Evolutionary conservation across 2,797 vertebrate genomes (phyloP).

Genomic region (Percopsis omiscomaycus): DNA sequence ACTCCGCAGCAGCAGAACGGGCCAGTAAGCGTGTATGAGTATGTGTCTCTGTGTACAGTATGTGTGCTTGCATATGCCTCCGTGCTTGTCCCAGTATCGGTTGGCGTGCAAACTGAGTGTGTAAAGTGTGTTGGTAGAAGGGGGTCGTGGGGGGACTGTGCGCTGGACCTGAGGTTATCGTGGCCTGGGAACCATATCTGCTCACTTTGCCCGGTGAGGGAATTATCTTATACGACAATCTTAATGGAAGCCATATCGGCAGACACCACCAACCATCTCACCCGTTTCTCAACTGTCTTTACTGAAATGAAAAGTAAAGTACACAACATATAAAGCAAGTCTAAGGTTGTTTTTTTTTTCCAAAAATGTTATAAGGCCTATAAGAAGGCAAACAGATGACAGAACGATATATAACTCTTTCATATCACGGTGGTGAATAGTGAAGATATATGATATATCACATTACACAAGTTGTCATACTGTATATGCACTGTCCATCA

Average conservation of each 20-base stretch:
- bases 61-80: slow-evolving; percentile 28
- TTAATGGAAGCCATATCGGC: slow-evolving; percentile 65
- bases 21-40: slow-evolving; percentile 62
- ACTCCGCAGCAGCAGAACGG: slow-evolving; percentile 76
- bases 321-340: slow-evolving; percentile 72
- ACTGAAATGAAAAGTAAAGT: slow-evolving; percentile 73
- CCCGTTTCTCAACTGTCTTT: slow-evolving; percentile 66
- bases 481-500: slow-evolving; percentile 67
- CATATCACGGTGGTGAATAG: slow-evolving; percentile 68
- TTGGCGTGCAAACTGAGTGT: slow-evolving; percentile 3
- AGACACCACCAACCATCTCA: slow-evolving; percentile 71
- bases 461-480: slow-evolving; percentile 74
- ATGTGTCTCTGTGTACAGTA: slow-evolving; percentile 28
- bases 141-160: slow-evolving; percentile 11
- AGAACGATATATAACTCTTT: slow-evolving; percentile 72
- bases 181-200: slow-evolving; percentile 70
- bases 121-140: slow-evolving; percentile 16
- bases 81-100: slow-evolving; percentile 32
- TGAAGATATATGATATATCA: slow-evolving; percentile 73
- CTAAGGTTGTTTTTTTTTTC: slow-evolving; percentile 51
- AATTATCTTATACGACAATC: slow-evolving; percentile 59
- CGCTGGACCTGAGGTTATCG: slow-evolving; percentile 76
- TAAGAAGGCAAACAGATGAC: slow-evolving; percentile 75
- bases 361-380: slow-evolving; percentile 68
- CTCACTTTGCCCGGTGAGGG: slow-evolving; percentile 59